Percentiles rank a stretch among this genome's conserved stretches.
Evolutionary conservation across 2,888 invertebrate genomes (phyloP).

Genomic region (Hermaeophaga mercurialis): DNA sequence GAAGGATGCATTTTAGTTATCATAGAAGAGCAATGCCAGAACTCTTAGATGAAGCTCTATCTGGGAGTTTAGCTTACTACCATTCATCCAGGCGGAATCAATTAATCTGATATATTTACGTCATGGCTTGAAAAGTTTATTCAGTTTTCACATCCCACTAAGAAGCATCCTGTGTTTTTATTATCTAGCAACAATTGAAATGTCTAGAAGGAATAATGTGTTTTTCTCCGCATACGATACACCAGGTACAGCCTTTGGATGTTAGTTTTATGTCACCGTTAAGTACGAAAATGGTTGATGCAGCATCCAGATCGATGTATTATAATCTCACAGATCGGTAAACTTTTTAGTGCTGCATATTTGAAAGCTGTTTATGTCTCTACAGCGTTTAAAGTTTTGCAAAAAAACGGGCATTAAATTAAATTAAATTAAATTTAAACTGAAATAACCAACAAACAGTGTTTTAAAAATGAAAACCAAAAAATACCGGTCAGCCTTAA

Average conservation of each 20-base stretch:
- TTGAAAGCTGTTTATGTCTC: slow-evolving; percentile 27
- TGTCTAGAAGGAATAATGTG: not conserved
- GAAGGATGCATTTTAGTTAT: not conserved
- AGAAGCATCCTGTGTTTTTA: not conserved
- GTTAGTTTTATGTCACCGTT: slow-evolving; percentile 42
- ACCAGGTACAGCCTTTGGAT: slow-evolving; percentile 45
- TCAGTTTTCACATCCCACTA: not conserved
- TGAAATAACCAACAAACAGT: slow-evolving; percentile 16
- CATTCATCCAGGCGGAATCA: slow-evolving; percentile 25
- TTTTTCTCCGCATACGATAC: slow-evolving; percentile 45
- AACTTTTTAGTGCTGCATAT: slow-evolving; percentile 38
- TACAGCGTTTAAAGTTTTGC: not conserved
- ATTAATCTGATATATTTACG: slow-evolving; percentile 15
- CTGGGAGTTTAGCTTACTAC: not conserved
- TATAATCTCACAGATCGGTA: slow-evolving; percentile 26
- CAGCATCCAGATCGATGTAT: slow-evolving; percentile 42
- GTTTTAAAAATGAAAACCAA: not conserved
- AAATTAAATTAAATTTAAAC: slow-evolving; percentile 22
- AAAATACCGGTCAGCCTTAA: no score
- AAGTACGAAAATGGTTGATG: slow-evolving; percentile 34
- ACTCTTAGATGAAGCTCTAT: not conserved
- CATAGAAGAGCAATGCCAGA: not conserved
- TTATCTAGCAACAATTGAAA: not conserved
- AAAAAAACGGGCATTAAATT: not conserved
- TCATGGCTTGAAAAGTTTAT: slow-evolving; percentile 19